A percentile compares a stretch with the other conserved stretches of the same genome.
phyloP scores from a whole-genome alignment of 1,140 invertebrate genomes.

The Zaprionus kolodkinae region DNA sequence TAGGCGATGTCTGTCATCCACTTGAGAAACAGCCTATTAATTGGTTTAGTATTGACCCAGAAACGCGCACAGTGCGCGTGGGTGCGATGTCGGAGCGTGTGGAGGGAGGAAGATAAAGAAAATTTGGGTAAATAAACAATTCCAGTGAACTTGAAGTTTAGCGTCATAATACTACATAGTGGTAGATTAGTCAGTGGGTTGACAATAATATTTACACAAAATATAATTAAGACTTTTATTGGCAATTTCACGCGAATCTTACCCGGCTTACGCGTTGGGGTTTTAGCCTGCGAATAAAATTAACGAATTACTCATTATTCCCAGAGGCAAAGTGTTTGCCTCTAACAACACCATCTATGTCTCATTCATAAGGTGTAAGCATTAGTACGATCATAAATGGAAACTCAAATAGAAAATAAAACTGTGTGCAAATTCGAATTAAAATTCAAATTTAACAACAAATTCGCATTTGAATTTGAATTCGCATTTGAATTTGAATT shows the following conservation, averaged over 20 bases:
- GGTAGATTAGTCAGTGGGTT: slow-evolving; percentile 35
- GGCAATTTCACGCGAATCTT: slow-evolving; percentile 63
- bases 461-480: neutral
- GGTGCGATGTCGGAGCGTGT: slow-evolving; percentile 27
- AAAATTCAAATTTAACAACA: slow-evolving; percentile 7
- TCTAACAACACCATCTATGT: slow-evolving; percentile 13
- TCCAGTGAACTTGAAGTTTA: slow-evolving; percentile 68
- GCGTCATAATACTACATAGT: slow-evolving; percentile 2
- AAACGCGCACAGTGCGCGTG: slow-evolving; percentile 37
- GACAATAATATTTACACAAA: slow-evolving; percentile 63
- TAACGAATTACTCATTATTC: slow-evolving; percentile 59
- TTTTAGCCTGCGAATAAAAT: slow-evolving; percentile 30
- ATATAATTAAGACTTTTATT: slow-evolving; percentile 65
- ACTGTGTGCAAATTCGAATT: slow-evolving; percentile 2
- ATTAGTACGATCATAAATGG: slow-evolving; percentile 67
- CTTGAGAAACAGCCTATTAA: slow-evolving; percentile 16
- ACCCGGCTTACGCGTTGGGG: slow-evolving; percentile 9
- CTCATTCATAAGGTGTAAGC: slow-evolving; percentile 43
- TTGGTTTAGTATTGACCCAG: slow-evolving; percentile 41
- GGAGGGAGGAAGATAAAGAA: too few species aligned
- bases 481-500: slow-evolving; percentile 39
- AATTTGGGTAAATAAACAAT: slow-evolving; percentile 51
- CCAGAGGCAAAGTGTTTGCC: slow-evolving; percentile 24
- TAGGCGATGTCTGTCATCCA: slow-evolving; percentile 10
- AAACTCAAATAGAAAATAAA: slow-evolving; percentile 45